Evolutionary conservation across 2,797 vertebrate species (phyloP).

Genomic region (Valencia hispanica): DNA sequence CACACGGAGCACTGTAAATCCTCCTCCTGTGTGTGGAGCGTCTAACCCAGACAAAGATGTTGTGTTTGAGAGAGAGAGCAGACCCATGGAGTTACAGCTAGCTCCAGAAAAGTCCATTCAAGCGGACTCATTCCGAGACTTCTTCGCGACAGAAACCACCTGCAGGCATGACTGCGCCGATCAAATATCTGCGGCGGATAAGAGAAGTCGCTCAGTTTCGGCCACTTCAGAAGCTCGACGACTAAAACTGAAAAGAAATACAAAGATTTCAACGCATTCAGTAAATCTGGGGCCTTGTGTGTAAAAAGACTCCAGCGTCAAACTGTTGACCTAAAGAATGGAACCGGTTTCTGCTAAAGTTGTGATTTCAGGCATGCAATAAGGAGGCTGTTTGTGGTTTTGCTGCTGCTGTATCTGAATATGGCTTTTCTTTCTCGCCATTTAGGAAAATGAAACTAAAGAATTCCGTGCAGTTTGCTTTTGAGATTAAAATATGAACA

Average conservation of each 20-base stretch:
- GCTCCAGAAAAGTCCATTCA: constrained; percentile 81
- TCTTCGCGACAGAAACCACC: constrained; percentile 61
- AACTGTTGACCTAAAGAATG: constrained; percentile 82
- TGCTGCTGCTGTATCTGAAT: not conserved
- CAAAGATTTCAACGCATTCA: constrained; percentile 73
- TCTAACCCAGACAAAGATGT: constrained; percentile 7
- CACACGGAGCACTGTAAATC: not conserved
- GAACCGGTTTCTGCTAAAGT: constrained; percentile 86
- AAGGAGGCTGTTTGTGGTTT: not conserved
- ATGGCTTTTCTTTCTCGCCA: not conserved
- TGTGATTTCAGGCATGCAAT: not conserved
- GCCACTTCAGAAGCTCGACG: constrained; percentile 79
- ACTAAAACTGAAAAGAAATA: constrained; percentile 75
- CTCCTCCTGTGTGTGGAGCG: not conserved
- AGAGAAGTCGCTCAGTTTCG: constrained; percentile 65
- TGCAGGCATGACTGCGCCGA: constrained; percentile 26
- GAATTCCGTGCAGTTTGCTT: not conserved
- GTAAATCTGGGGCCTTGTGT: constrained; percentile 77
- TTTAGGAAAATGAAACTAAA: not conserved
- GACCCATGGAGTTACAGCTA: constrained; percentile 63
- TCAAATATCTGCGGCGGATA: constrained; percentile 25
- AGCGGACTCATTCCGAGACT: constrained; percentile 48
- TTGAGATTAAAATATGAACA: too few relatives aligned
- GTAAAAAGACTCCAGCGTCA: constrained; percentile 76
- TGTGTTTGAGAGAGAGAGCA: constrained; percentile 28